phyloP scores from a whole-genome alignment of 2,113 vertebrate species.

The Python bivittatus region DNA sequence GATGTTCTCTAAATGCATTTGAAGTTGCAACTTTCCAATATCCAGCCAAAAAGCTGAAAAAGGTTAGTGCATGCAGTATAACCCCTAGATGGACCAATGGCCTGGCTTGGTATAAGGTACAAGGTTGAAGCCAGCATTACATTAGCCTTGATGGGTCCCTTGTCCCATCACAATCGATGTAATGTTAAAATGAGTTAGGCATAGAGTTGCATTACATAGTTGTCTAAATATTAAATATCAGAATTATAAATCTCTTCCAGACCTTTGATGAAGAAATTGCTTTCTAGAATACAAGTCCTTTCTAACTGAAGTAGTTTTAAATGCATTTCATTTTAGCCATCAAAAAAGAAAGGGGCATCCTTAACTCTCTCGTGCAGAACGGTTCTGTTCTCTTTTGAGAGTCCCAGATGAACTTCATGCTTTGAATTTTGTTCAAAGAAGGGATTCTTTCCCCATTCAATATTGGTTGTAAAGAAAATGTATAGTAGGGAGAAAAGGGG shows the following conservation, averaged over 20 bases:
- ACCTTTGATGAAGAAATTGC: background rate
- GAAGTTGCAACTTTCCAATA: background rate
- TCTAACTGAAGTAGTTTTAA: background rate
- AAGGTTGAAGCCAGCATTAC: background rate
- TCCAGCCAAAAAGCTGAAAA: background rate
- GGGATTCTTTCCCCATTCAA: slow-evolving; percentile 37
- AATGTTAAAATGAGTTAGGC: background rate
- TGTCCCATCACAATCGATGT: background rate
- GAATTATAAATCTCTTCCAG: background rate
- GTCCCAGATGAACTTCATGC: background rate
- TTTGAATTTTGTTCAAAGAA: slow-evolving; percentile 22
- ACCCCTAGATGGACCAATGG: background rate
- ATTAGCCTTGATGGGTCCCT: background rate
- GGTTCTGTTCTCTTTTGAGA: background rate
- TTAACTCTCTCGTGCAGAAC: background rate
- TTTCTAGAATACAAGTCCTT: background rate
- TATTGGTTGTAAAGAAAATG: background rate
- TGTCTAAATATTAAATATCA: background rate
- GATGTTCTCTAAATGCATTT: background rate
- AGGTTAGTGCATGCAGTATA: background rate
- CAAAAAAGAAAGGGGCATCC: background rate
- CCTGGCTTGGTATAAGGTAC: background rate
- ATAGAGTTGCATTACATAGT: background rate
- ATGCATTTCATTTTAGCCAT: background rate
- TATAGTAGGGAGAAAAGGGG: background rate